phyloP scores from a whole-genome alignment of 2,797 vertebrate species.

The Phylloscopus collybita region DNA sequence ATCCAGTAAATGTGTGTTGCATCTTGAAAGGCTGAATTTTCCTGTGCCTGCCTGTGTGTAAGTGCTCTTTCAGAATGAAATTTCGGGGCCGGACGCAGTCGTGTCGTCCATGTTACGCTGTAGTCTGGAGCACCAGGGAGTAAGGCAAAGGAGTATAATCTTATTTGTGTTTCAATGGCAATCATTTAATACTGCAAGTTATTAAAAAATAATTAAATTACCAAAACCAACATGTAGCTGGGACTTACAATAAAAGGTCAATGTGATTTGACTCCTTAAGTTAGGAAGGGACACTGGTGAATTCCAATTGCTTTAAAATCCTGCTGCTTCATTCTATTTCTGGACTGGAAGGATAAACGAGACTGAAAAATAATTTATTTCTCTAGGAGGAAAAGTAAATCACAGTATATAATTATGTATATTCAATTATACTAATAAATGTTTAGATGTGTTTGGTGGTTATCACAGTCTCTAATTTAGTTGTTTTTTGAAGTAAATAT shows the following conservation, averaged over 20 bases:
- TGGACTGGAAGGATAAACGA: slow-evolving; percentile 29
- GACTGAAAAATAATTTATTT: slow-evolving; percentile 64
- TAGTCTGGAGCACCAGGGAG: slow-evolving; percentile 30
- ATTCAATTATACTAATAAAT: slow-evolving; percentile 73
- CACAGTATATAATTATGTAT: slow-evolving; percentile 69
- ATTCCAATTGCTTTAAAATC: slow-evolving; percentile 32
- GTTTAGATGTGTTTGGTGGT: slow-evolving; percentile 62
- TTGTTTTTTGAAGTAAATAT: slow-evolving; percentile 51
- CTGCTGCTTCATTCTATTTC: slow-evolving; percentile 27
- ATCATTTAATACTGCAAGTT: slow-evolving; percentile 68
- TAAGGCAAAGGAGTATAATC: slow-evolving; percentile 40
- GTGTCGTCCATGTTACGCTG: not conserved
- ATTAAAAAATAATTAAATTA: slow-evolving; percentile 74
- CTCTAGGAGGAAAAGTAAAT: slow-evolving; percentile 68
- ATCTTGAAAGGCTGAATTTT: not conserved
- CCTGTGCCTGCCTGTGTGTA: not conserved
- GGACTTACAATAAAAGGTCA: slow-evolving; percentile 56
- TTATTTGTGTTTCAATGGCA: slow-evolving; percentile 65
- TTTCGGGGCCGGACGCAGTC: not conserved
- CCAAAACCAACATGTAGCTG: slow-evolving; percentile 59
- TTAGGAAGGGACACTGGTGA: slow-evolving; percentile 39
- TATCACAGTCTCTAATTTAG: slow-evolving; percentile 66
- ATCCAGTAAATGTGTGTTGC: not conserved
- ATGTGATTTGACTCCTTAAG: slow-evolving; percentile 43
- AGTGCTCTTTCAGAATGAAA: slow-evolving; percentile 51